Percentiles rank a stretch among this genome's conserved stretches.
Conservation (phyloP, 2,113 vertebrate genomes). For the Pleuronectes platessa region DNA sequence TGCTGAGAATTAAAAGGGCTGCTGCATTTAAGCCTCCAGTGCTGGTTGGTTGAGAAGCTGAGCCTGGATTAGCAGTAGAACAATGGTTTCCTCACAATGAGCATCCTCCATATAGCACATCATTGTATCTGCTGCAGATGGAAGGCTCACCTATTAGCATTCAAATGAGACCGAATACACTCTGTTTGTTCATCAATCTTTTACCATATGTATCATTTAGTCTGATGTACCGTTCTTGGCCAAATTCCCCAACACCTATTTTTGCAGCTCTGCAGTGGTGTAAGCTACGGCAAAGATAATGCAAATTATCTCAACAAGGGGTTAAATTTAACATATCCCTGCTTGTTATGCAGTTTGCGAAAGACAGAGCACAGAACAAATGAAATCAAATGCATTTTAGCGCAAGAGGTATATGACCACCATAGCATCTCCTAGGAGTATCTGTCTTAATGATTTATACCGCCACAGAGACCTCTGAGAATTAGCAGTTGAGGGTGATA, state of each 20-base stretch:
- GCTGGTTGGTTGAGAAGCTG: constrained; percentile 73
- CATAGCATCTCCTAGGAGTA: constrained; percentile 81
- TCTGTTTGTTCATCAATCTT: constrained; percentile 56
- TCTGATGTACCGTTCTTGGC: constrained; percentile 17
- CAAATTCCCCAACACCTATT: constrained; percentile 18
- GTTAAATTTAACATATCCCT: constrained; percentile 69
- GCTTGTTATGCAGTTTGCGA: constrained; percentile 61
- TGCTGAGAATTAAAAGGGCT: constrained; percentile 69
- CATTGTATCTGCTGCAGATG: constrained; percentile 62
- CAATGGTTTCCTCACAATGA: constrained; percentile 74
- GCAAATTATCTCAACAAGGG: constrained; percentile 65
- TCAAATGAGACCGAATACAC: constrained; percentile 49
- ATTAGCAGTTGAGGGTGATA: constrained; percentile 80
- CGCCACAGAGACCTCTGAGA: constrained; percentile 77
- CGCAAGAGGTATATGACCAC: constrained; percentile 74
- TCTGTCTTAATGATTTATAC: constrained; percentile 86
- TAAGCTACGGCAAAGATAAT: constrained; percentile 55
- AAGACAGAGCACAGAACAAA: constrained; percentile 59
- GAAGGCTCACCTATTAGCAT: constrained; percentile 65
- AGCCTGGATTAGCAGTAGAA: constrained; percentile 75
- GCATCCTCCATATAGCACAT: constrained; percentile 70
- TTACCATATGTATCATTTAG: constrained; percentile 46
- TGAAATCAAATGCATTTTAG: constrained; percentile 75
- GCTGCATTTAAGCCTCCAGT: constrained; percentile 72
- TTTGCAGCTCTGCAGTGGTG: constrained; percentile 15